Evolutionary conservation across 2,113 vertebrate genomes (phyloP).

Genomic region (Seriola dumerili): DNA sequence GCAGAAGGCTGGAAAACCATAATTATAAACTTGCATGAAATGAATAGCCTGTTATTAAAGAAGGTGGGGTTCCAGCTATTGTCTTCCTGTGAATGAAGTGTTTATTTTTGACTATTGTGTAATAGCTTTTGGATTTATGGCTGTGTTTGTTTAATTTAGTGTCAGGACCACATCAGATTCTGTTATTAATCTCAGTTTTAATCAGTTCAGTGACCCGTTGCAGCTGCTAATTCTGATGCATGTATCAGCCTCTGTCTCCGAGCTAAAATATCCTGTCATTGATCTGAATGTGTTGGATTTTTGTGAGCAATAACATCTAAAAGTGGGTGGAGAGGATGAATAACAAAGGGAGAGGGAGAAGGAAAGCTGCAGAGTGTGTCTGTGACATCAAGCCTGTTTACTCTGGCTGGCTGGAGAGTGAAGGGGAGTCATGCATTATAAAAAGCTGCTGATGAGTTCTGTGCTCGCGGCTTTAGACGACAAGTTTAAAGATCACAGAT

Average conservation of each 20-base stretch:
- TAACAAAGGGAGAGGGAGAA: constrained; percentile 7
- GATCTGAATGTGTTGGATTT: constrained; percentile 25
- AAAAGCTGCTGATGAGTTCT: constrained; percentile 70
- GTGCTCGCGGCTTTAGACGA: constrained; percentile 53
- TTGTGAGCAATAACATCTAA: constrained; percentile 20
- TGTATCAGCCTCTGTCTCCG: background rate
- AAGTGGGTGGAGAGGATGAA: constrained; percentile 15
- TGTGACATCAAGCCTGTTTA: constrained; percentile 63
- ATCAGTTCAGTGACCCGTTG: constrained; percentile 59
- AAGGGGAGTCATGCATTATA: constrained; percentile 69
- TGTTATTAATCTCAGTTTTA: constrained; percentile 50
- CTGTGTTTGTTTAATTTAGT: constrained; percentile 52
- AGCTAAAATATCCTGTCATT: constrained; percentile 21
- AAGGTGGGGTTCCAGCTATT: constrained; percentile 3
- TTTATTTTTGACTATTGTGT: constrained; percentile 65
- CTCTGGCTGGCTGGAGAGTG: constrained; percentile 57
- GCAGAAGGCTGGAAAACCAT: constrained; percentile 31
- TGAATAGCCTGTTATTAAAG: constrained; percentile 51
- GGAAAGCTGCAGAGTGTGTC: constrained; percentile 22
- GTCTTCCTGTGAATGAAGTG: constrained; percentile 24
- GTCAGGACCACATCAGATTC: constrained; percentile 55
- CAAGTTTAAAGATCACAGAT: constrained; percentile 69
- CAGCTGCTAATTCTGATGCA: constrained; percentile 5
- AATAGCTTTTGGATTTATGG: constrained; percentile 51
- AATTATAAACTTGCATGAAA: constrained; percentile 20